A percentile compares a stretch with the other conserved stretches of the same genome.
These are phyloP conservation scores for Meteorus sp. DNA, from an alignment of 1,140 invertebrate species.

Conservation along the genomic window DNA sequence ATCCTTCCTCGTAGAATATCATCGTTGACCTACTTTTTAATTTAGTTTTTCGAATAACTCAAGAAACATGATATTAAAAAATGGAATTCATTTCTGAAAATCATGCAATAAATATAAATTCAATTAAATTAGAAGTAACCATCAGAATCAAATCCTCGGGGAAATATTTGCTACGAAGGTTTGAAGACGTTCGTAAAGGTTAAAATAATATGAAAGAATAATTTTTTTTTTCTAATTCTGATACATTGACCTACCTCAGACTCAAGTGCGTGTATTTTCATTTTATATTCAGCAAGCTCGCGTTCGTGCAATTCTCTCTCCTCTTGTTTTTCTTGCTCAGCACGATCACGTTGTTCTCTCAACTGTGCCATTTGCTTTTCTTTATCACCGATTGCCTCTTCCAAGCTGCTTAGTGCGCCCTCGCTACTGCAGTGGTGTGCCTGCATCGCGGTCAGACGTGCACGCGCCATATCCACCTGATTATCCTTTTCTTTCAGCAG, in stretches of 20 bases:
- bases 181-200: too few species aligned
- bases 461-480: slow-evolving; percentile 92
- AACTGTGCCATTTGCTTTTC: slow-evolving; percentile 94
- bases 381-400: slow-evolving; percentile 95
- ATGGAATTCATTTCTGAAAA: too few species aligned
- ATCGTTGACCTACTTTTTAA: too few species aligned
- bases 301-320: slow-evolving; percentile 92
- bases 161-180: too few species aligned
- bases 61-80: too few species aligned
- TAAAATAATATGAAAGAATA: too few species aligned
- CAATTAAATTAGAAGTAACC: too few species aligned
- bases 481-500: slow-evolving; percentile 97
- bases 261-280: slow-evolving; percentile 88
- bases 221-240: neutral
- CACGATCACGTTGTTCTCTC: slow-evolving; percentile 87
- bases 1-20: too few species aligned
- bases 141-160: too few species aligned
- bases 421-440: slow-evolving; percentile 90
- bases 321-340: slow-evolving; percentile 95
- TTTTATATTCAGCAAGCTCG: slow-evolving; percentile 92
- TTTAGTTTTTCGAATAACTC: too few species aligned
- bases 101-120: too few species aligned
- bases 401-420: slow-evolving; percentile 86
- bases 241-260: slow-evolving; percentile 67
- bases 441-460: slow-evolving; percentile 86